A percentile compares a stretch with the other conserved stretches of the same genome.
These are phyloP conservation scores for Rhimphoctona megacephalus DNA, from an alignment of 2,888 invertebrate genomes.

Conservation along the genomic window DNA sequence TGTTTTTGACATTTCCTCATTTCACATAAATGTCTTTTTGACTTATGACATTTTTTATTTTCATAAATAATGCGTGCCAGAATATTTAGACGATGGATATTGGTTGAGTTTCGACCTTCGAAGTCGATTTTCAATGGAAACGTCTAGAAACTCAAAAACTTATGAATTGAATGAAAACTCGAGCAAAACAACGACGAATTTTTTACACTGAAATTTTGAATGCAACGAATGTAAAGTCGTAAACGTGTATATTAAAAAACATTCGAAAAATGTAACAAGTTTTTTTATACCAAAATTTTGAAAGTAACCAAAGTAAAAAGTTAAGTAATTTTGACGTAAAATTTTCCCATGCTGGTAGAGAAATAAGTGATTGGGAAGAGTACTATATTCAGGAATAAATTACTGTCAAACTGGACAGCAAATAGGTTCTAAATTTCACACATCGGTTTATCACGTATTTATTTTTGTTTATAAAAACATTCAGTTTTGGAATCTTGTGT, in stretches of 20 bases:
- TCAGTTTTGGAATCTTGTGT: background rate
- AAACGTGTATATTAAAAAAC: background rate
- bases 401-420: no score
- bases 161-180: no score
- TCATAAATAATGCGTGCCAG: background rate
- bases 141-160: background rate
- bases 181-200: no score
- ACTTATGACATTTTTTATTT: no score
- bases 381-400: no score
- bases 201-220: no score
- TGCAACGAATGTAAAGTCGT: background rate
- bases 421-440: background rate
- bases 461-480: background rate
- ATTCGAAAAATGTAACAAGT: background rate
- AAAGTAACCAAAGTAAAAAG: background rate
- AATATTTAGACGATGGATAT: background rate
- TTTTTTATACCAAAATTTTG: background rate
- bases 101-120: no score
- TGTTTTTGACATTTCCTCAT: background rate
- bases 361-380: no score
- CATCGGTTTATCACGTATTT: background rate
- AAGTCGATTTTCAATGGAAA: no score
- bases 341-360: no score
- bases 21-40: no score
- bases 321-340: no score